phyloP scores from a whole-genome alignment of 2,888 invertebrate genomes.

The Sipha maydis region DNA sequence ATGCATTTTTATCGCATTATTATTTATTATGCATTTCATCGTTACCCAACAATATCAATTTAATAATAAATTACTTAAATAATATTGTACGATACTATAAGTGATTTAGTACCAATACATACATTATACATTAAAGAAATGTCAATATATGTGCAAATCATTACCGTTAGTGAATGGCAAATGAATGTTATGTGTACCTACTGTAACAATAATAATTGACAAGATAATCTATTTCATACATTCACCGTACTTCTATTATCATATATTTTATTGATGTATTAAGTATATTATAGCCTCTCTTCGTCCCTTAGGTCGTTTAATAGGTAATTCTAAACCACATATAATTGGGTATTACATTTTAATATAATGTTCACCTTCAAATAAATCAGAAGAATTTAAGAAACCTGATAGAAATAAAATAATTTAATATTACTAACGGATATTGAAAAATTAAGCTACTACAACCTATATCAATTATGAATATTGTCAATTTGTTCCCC shows the following conservation, averaged over 20 bases:
- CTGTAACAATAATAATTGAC: not conserved
- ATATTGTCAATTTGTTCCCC: no score
- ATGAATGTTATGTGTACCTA: not conserved
- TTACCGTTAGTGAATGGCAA: not conserved
- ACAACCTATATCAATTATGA: no score
- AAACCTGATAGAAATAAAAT: no score
- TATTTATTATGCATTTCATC: conserved; percentile 11
- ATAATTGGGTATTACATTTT: no score
- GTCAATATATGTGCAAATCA: conserved; percentile 10
- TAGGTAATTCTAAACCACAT: no score
- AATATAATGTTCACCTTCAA: not conserved
- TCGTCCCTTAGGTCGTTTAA: not conserved
- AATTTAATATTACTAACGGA: no score
- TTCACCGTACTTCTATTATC: not conserved
- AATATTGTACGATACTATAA: not conserved
- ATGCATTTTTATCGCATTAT: not conserved
- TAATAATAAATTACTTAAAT: conserved; percentile 15
- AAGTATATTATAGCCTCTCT: not conserved
- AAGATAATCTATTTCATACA: not conserved
- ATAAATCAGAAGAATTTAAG: not conserved
- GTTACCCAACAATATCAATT: conserved; percentile 5
- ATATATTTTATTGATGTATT: not conserved
- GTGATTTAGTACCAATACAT: not conserved
- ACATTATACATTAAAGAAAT: not conserved
- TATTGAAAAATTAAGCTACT: no score